These are phyloP conservation scores for Aphidius colemani DNA, from an alignment of 2,888 invertebrate genomes.

Conservation along the genomic window DNA sequence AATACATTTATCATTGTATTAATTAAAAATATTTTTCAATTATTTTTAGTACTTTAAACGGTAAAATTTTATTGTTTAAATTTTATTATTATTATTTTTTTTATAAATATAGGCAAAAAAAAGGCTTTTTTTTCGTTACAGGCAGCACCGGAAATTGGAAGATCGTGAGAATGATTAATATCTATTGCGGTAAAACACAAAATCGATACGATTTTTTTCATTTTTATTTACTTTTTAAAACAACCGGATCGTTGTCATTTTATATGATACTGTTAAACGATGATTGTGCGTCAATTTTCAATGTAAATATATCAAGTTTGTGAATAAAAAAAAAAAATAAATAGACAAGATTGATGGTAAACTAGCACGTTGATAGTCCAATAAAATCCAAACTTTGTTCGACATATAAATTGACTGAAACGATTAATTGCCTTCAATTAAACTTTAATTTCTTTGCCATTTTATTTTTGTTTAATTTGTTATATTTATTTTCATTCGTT, in stretches of 20 bases:
- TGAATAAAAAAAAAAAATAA: background rate
- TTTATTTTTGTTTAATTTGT: background rate
- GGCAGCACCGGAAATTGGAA: constrained; percentile 33
- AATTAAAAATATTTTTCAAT: no score
- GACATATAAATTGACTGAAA: constrained; percentile 42
- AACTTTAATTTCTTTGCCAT: constrained; percentile 15
- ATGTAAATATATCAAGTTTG: background rate
- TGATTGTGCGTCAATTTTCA: constrained; percentile 1
- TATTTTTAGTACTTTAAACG: no score
- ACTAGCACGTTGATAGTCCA: constrained; percentile 42
- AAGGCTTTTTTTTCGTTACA: constrained; percentile 30
- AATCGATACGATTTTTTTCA: no score
- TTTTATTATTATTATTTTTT: constrained; percentile 6
- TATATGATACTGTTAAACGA: constrained; percentile 4
- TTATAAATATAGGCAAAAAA: constrained; percentile 10
- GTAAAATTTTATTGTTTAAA: background rate
- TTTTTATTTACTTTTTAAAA: background rate
- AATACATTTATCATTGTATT: no score
- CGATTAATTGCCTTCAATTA: constrained; percentile 44
- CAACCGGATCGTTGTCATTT: background rate
- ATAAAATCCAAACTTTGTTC: constrained; percentile 43
- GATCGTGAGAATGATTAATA: constrained; percentile 32
- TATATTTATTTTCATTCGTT: background rate
- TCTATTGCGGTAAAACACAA: background rate
- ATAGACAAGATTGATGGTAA: constrained; percentile 41